A percentile compares a stretch with the other conserved stretches of the same genome.
Evolutionary conservation across 2,113 vertebrate genomes (phyloP).

Genomic region (Tylochromis polylepis): DNA sequence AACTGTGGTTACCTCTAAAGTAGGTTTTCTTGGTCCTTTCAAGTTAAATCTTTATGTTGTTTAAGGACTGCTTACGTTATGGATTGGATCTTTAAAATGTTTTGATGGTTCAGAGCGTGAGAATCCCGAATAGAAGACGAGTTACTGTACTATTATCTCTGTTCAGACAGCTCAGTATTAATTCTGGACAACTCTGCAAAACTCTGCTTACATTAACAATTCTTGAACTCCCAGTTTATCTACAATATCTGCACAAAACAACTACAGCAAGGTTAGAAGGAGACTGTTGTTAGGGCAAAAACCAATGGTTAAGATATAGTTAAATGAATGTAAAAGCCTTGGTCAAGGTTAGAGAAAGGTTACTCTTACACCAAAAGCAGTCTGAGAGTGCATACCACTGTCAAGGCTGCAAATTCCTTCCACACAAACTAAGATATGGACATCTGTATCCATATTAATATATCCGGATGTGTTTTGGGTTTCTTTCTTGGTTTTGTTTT

Average conservation of each 20-base stretch:
- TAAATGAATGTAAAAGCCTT: not conserved
- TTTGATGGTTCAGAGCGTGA: not conserved
- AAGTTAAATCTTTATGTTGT: not conserved
- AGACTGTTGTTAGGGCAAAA: not conserved
- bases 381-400: not conserved
- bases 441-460: not conserved
- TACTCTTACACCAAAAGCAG: not conserved
- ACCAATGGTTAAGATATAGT: fast-evolving
- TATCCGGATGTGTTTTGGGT: not conserved
- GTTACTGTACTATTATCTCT: not conserved
- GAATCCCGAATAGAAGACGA: not conserved
- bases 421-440: not conserved
- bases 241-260: not conserved
- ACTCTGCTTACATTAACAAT: not conserved
- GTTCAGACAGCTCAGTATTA: not conserved
- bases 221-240: not conserved
- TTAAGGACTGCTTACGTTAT: not conserved
- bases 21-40: not conserved
- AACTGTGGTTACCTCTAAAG: not conserved
- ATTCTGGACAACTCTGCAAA: not conserved
- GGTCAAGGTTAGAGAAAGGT: not conserved
- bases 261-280: not conserved
- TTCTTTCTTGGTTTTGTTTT: not conserved
- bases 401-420: not conserved
- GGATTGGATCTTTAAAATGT: not conserved